These are phyloP conservation scores for Tragelaphus imberbis DNA, from an alignment of 2,113 vertebrate genomes.

Conservation along the genomic window DNA sequence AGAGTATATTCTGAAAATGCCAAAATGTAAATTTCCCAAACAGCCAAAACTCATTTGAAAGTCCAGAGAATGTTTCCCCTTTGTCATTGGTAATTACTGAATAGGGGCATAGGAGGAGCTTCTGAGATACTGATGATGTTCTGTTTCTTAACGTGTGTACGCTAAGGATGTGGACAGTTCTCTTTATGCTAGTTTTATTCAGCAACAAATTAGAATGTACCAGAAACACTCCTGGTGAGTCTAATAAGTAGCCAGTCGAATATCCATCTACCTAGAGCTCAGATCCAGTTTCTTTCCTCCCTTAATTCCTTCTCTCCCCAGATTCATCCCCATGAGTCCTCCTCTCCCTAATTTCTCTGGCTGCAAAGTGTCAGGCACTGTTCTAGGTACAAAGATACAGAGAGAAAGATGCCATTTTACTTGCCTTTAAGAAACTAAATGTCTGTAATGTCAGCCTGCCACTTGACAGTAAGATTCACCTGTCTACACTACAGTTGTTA, in stretches of 20 bases:
- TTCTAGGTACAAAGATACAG: not conserved
- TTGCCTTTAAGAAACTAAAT: not conserved
- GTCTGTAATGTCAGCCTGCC: not conserved
- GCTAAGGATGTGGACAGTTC: not conserved
- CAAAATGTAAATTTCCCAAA: not conserved
- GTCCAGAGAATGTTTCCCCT: not conserved
- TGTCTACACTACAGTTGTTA: not conserved
- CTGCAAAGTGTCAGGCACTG: not conserved
- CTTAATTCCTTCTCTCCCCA: not conserved
- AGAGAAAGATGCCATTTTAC: not conserved
- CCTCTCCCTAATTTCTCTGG: not conserved
- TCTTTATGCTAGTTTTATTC: not conserved
- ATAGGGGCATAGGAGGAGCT: accelerated
- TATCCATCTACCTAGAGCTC: not conserved
- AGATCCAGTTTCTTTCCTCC: not conserved
- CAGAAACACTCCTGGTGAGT: not conserved
- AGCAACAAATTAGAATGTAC: not conserved
- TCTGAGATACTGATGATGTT: not conserved
- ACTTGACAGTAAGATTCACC: not conserved
- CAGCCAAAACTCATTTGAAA: not conserved
- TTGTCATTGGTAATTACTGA: not conserved
- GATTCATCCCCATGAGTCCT: not conserved
- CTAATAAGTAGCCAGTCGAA: not conserved
- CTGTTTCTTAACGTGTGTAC: not conserved
- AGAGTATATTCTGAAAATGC: not conserved